A percentile compares a stretch with the other conserved stretches of the same genome.
Evolutionary conservation across 23 tunicate species (phyloP).

Genomic region (Diplosoma virens): DNA sequence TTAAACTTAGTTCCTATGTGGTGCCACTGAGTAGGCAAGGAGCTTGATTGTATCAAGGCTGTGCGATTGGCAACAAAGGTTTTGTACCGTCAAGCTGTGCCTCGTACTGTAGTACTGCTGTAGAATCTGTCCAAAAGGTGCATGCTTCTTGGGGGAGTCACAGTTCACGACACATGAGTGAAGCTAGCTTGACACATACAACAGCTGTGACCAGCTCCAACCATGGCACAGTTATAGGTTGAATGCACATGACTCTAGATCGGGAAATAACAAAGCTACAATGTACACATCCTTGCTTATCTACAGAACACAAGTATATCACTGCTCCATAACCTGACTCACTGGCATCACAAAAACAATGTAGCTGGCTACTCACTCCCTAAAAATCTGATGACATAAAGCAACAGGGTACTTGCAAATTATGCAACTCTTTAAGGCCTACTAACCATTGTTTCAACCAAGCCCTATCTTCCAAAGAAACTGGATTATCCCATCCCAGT

Average conservation of each 20-base stretch:
- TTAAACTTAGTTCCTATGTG: too few species aligned
- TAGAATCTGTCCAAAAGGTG: too few species aligned
- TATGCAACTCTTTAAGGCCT: not conserved
- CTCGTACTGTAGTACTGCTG: too few species aligned
- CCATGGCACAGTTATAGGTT: too few species aligned
- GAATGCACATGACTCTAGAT: too few species aligned
- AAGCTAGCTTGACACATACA: too few species aligned
- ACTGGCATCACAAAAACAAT: not conserved
- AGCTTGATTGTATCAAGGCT: not conserved
- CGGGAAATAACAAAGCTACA: too few species aligned
- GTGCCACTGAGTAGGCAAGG: not conserved
- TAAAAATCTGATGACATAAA: not conserved
- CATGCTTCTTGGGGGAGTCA: too few species aligned
- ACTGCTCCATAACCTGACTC: not conserved
- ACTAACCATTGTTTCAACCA: not conserved
- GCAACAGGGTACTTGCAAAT: not conserved
- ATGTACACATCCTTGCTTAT: too few species aligned
- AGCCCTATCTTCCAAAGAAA: not conserved
- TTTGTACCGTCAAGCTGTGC: too few species aligned
- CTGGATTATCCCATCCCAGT: not conserved
- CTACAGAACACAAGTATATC: not conserved
- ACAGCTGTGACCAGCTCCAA: too few species aligned
- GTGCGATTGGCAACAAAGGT: not conserved
- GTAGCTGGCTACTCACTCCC: not conserved
- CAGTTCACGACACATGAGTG: too few species aligned